Conservation (phyloP, 2,113 vertebrate genomes). For the Narcine bancroftii region DNA sequence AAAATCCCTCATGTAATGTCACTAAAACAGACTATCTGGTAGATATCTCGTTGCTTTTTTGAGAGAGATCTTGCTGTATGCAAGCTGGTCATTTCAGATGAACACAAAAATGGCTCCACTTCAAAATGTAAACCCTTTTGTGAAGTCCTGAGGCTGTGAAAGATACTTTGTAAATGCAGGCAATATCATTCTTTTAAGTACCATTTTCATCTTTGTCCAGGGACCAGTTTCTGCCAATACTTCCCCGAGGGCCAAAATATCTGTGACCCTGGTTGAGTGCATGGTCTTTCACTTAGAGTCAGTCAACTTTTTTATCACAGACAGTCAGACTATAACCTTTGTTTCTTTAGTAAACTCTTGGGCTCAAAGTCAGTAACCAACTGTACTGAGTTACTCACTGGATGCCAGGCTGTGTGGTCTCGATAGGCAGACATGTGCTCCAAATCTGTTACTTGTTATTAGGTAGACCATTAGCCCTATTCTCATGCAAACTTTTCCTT, state of each 20-base stretch:
- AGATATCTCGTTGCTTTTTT: not conserved
- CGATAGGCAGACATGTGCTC: not conserved
- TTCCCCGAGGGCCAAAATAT: not conserved
- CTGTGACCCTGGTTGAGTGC: not conserved
- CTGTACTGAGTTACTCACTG: not conserved
- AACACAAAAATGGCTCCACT: not conserved
- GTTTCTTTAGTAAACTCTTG: not conserved
- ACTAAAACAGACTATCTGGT: not conserved
- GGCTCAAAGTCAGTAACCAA: not conserved
- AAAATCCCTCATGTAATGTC: not conserved
- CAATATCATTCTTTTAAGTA: not conserved
- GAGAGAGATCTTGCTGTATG: not conserved
- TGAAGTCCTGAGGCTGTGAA: not conserved
- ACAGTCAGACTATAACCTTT: not conserved
- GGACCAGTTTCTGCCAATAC: not conserved
- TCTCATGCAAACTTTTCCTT: not conserved
- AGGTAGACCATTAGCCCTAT: not conserved
- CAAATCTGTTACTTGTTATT: conserved; percentile 4
- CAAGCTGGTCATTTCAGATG: too few species aligned
- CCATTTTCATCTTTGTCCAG: not conserved
- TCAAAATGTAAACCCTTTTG: not conserved
- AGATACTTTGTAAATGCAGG: not conserved
- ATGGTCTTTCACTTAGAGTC: not conserved
- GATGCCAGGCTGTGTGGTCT: not conserved
- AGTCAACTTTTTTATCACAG: not conserved